phyloP scores from a whole-genome alignment of 2,113 vertebrate species.

The Promerops cafer region DNA sequence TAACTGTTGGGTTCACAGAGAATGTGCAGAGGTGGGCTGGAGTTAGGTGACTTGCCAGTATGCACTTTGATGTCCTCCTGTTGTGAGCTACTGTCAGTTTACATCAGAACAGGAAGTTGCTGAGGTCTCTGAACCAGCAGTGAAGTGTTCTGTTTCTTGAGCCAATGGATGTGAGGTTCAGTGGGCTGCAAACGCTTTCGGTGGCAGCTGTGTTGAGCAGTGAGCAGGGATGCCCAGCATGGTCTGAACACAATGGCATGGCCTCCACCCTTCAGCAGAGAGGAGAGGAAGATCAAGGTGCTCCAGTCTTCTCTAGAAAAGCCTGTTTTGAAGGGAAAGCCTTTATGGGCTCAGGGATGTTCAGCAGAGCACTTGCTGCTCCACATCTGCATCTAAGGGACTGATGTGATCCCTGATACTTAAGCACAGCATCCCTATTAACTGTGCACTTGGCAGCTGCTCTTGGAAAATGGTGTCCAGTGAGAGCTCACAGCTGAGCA shows the following conservation, averaged over 20 bases:
- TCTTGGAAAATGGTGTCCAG: not conserved
- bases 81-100: not conserved
- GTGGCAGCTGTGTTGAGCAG: not conserved
- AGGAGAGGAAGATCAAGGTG: not conserved
- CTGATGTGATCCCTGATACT: too few species aligned
- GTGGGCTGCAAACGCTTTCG: accelerated
- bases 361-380: not conserved
- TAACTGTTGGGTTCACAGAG: not conserved
- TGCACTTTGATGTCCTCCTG: not conserved
- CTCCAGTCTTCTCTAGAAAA: not conserved
- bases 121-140: not conserved
- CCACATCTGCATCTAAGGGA: not conserved
- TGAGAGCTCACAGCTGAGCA: not conserved
- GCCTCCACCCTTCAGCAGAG: not conserved
- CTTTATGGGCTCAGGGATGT: not conserved
- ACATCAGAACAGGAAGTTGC: not conserved
- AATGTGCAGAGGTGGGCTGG: accelerated
- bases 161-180: not conserved
- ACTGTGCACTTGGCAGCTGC: not conserved
- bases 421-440: not conserved
- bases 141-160: not conserved
- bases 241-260: accelerated
- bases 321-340: not conserved
- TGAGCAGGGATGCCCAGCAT: not conserved
- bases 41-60: not conserved